Conservation (phyloP, 1,140 invertebrate species). For the Dendrolimus punctatus region DNA sequence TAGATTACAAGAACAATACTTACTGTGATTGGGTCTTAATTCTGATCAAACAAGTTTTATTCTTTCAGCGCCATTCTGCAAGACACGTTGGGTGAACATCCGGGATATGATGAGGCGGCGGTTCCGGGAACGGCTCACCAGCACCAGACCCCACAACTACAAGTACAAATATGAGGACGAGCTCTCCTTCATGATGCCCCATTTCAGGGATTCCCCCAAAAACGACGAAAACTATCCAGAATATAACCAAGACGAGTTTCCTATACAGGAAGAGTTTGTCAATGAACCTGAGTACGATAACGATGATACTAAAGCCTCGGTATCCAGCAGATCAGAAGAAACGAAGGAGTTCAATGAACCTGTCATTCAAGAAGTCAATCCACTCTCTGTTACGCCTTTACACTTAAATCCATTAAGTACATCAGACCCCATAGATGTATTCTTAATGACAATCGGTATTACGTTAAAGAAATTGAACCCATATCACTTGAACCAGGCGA, state of each 20-base stretch:
- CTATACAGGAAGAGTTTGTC: slow-evolving; percentile 32
- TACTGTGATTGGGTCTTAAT: too few species aligned
- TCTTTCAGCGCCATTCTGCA: slow-evolving; percentile 45
- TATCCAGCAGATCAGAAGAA: slow-evolving; percentile 18
- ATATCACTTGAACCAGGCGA: slow-evolving; percentile 55
- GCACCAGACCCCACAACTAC: slow-evolving; percentile 22
- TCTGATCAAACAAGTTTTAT: slow-evolving; percentile 1
- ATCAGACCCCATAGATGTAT: slow-evolving; percentile 47
- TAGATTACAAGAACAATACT: too few species aligned
- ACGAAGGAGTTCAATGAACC: slow-evolving; percentile 8
- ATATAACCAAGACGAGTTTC: slow-evolving; percentile 26
- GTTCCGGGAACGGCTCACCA: slow-evolving; percentile 31
- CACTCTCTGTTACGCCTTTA: neutral
- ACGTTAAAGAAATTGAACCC: slow-evolving; percentile 54
- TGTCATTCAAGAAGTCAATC: slow-evolving; percentile 35
- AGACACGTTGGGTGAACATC: slow-evolving; percentile 54
- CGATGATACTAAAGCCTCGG: slow-evolving; percentile 32
- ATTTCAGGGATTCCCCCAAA: slow-evolving; percentile 34
- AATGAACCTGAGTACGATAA: slow-evolving; percentile 19
- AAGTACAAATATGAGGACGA: slow-evolving; percentile 56
- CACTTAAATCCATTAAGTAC: too few species aligned
- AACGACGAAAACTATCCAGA: slow-evolving; percentile 24
- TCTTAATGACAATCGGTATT: slow-evolving; percentile 46
- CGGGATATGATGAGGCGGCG: slow-evolving; percentile 54
- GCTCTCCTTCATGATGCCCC: slow-evolving; percentile 46